These are phyloP conservation scores for Drosophila sulfurigaster DNA, from an alignment of 1,140 invertebrate species.

Conservation along the genomic window DNA sequence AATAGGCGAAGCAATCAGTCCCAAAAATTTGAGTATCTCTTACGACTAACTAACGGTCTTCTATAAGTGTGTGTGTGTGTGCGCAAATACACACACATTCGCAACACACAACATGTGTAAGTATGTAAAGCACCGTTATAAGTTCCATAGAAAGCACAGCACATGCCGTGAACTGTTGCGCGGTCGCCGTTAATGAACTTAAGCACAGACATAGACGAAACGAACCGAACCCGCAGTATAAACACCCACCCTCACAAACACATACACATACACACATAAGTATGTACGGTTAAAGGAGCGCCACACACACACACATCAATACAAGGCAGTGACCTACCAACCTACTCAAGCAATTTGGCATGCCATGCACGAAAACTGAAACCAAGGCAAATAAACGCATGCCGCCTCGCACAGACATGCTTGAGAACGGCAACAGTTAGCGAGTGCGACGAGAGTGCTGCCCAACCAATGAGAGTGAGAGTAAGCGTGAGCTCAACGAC, in stretches of 20 bases:
- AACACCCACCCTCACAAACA: slow-evolving; percentile 17
- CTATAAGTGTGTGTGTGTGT: not conserved
- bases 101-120: not conserved
- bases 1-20: slow-evolving; percentile 45
- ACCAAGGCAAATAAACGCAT: slow-evolving; percentile 42
- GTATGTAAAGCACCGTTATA: slow-evolving; percentile 15
- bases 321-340: slow-evolving; percentile 74
- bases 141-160: slow-evolving; percentile 28
- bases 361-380: slow-evolving; percentile 52
- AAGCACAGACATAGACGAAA: slow-evolving; percentile 60
- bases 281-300: slow-evolving; percentile 8
- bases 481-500: not conserved
- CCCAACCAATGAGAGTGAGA: slow-evolving; percentile 58
- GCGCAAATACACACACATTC: not conserved
- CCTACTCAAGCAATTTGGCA: slow-evolving; percentile 60
- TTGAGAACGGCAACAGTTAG: slow-evolving; percentile 69
- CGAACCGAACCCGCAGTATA: not conserved
- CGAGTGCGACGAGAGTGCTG: slow-evolving; percentile 40
- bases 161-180: slow-evolving; percentile 69
- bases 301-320: slow-evolving; percentile 23
- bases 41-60: slow-evolving; percentile 46
- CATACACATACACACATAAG: not conserved
- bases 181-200: slow-evolving; percentile 74
- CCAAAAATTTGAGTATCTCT: slow-evolving; percentile 47
- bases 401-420: not conserved